These are phyloP conservation scores for Drosophila grimshawi DNA, from an alignment of 1,140 invertebrate species.

Conservation along the genomic window DNA sequence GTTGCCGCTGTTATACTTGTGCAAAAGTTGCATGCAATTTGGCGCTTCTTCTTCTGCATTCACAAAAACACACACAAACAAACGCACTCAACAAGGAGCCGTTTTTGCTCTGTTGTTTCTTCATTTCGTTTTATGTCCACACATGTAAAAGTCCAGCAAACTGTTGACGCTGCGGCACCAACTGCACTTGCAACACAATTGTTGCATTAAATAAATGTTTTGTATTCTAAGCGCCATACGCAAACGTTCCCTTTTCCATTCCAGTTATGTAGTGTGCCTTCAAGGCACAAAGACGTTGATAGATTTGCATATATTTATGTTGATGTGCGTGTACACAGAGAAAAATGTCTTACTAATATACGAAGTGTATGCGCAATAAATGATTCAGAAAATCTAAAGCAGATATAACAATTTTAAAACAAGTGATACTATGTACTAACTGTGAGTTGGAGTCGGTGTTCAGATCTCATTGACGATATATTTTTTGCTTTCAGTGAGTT, in stretches of 20 bases:
- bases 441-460: too few species aligned
- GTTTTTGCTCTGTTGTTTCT: slow-evolving; percentile 31
- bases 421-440: too few species aligned
- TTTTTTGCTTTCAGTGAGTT: too few species aligned
- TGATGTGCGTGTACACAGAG: slow-evolving; percentile 19
- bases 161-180: slow-evolving; percentile 23
- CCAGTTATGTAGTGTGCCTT: slow-evolving; percentile 33
- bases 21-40: slow-evolving; percentile 32
- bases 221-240: slow-evolving; percentile 32
- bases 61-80: background rate
- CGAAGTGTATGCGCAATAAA: too few species aligned
- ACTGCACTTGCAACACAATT: slow-evolving; percentile 74
- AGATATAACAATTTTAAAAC: too few species aligned
- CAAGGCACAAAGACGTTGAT: slow-evolving; percentile 70
- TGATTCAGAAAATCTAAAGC: too few species aligned
- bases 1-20: slow-evolving; percentile 10
- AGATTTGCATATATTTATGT: slow-evolving; percentile 61
- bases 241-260: slow-evolving; percentile 16
- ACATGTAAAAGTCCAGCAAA: slow-evolving; percentile 15
- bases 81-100: slow-evolving; percentile 8
- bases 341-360: background rate
- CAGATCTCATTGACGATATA: too few species aligned
- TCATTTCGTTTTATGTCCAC: slow-evolving; percentile 18
- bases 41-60: background rate
- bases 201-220: slow-evolving; percentile 79